A percentile compares a stretch with the other conserved stretches of the same genome.
Evolutionary conservation across 37 sponge, comb jelly and placozoan genomes (phyloP).

Genomic region (Mnemiopsis leidyi): DNA sequence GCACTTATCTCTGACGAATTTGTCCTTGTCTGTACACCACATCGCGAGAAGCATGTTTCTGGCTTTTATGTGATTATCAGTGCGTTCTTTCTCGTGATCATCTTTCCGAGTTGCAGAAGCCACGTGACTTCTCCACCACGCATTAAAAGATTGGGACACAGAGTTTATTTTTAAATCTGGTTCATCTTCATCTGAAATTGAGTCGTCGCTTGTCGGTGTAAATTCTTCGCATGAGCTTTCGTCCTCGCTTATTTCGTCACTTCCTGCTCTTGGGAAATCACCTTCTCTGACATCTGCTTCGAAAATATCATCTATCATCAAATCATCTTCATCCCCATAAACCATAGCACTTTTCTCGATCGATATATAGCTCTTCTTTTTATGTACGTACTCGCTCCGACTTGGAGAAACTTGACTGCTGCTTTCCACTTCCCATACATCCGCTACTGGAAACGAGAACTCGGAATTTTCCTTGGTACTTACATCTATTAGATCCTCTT

Average conservation of each 20-base stretch:
- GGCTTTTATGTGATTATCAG: not conserved
- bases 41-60: constrained; percentile 19
- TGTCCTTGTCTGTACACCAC: constrained; percentile 8
- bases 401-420: not conserved
- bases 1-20: not conserved
- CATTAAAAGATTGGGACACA: too few relatives aligned
- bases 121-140: not conserved
- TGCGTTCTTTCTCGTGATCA: too few relatives aligned
- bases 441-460: not conserved
- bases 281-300: not conserved
- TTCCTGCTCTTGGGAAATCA: not conserved
- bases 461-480: not conserved
- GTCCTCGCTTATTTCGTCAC: not conserved
- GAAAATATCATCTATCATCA: not conserved
- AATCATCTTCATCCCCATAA: not conserved
- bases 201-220: not conserved
- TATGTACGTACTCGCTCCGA: not conserved
- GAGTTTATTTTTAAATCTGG: too few relatives aligned
- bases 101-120: not conserved
- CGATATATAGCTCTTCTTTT: not conserved
- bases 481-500: not conserved
- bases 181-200: not conserved
- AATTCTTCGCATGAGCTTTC: not conserved
- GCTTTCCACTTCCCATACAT: not conserved
- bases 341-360: not conserved